These are phyloP conservation scores for Narcine bancroftii DNA, from an alignment of 2,113 vertebrate species.

Conservation along the genomic window DNA sequence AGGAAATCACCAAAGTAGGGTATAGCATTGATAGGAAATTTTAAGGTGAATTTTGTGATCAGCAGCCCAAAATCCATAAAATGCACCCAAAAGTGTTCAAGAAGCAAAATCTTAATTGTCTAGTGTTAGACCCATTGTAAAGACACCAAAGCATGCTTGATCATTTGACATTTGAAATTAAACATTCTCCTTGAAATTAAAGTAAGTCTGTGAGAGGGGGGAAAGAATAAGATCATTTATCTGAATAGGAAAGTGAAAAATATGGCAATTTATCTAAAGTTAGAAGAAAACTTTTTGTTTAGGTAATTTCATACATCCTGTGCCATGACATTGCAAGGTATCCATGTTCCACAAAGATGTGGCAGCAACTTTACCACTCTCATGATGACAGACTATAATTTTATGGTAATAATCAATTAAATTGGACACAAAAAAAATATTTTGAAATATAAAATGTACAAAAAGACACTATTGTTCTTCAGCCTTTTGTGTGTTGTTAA, in stretches of 20 bases:
- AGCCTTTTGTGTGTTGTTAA: neutral
- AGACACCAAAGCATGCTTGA: neutral
- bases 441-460: neutral
- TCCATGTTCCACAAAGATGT: neutral
- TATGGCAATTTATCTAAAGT: neutral
- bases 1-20: too few species aligned
- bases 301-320: neutral
- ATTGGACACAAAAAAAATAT: neutral
- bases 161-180: neutral
- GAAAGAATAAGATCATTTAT: neutral
- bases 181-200: neutral
- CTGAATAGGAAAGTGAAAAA: neutral
- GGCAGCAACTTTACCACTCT: neutral
- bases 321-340: neutral
- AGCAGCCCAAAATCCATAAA: too few species aligned
- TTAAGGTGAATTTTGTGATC: too few species aligned
- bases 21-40: too few species aligned
- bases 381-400: neutral
- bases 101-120: too few species aligned
- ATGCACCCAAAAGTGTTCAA: too few species aligned
- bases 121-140: neutral
- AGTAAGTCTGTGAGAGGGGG: neutral
- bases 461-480: neutral
- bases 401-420: slow-evolving; percentile 3
- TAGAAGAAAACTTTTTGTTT: neutral